Conservation (phyloP, 53 echinoderm and acorn worm genomes). For the Stichopus horrens region DNA sequence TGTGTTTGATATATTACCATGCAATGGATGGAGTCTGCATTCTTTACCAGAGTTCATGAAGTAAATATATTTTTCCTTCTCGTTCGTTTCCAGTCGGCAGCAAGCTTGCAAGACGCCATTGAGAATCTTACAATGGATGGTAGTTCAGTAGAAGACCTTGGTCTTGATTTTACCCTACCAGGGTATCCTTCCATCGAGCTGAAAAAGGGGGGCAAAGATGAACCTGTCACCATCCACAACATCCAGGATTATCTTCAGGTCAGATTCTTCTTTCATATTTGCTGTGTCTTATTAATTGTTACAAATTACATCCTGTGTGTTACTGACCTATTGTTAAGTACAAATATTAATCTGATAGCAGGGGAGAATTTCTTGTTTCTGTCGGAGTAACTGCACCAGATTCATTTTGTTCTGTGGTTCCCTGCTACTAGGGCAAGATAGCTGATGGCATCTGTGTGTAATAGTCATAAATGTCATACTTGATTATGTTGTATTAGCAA, state of each 20-base stretch:
- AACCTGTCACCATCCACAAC: slow-evolving; percentile 85
- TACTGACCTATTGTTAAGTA: too few species aligned
- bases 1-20: not conserved
- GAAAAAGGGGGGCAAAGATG: slow-evolving; percentile 97
- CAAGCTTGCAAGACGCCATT: slow-evolving; percentile 89
- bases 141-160: slow-evolving; percentile 92
- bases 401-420: too few species aligned
- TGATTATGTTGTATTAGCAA: too few species aligned
- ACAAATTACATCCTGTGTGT: too few species aligned
- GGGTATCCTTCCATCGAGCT: slow-evolving; percentile 92
- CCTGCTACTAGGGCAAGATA: too few species aligned
- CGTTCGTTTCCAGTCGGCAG: slow-evolving; percentile 64
- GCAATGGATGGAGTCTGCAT: not conserved
- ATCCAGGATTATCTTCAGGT: slow-evolving; percentile 58
- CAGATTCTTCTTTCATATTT: not conserved
- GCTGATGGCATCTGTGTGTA: too few species aligned
- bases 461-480: too few species aligned
- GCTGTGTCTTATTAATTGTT: too few species aligned
- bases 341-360: too few species aligned
- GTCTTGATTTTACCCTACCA: slow-evolving; percentile 91
- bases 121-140: slow-evolving; percentile 97
- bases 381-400: too few species aligned
- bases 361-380: too few species aligned
- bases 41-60: too few species aligned
- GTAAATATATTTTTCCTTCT: not conserved